Evolutionary conservation across 2,113 vertebrate species (phyloP).

Genomic region (Fregata magnificens): DNA sequence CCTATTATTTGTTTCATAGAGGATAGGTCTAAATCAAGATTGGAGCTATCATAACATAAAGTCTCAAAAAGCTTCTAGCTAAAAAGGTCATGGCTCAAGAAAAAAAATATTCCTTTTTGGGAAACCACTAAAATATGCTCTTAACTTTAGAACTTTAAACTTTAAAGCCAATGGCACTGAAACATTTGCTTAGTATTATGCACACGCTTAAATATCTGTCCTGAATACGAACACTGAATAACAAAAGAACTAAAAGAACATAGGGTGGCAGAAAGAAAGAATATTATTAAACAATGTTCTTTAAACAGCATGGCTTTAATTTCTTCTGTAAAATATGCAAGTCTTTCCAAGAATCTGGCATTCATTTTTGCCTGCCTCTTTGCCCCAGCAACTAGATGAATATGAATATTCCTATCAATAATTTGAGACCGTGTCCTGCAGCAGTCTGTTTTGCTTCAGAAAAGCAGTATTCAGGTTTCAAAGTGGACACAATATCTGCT

Average conservation of each 20-base stretch:
- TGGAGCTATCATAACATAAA: background rate
- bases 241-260: slow-evolving; percentile 31
- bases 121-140: slow-evolving; percentile 45
- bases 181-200: slow-evolving; percentile 55
- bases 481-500: slow-evolving; percentile 24
- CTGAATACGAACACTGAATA: background rate
- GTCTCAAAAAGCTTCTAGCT: background rate
- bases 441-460: slow-evolving; percentile 8
- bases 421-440: background rate
- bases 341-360: slow-evolving; percentile 65
- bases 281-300: slow-evolving; percentile 52
- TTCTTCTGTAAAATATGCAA: slow-evolving; percentile 63
- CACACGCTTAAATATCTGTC: slow-evolving; percentile 15
- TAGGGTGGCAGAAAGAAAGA: slow-evolving; percentile 31
- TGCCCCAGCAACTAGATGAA: slow-evolving; percentile 19
- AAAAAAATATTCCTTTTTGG: background rate
- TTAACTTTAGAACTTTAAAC: slow-evolving; percentile 59
- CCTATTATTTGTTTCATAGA: background rate
- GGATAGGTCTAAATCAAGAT: background rate
- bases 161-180: slow-evolving; percentile 34
- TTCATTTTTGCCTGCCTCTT: slow-evolving; percentile 62
- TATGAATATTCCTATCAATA: slow-evolving; percentile 49
- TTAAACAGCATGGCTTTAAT: slow-evolving; percentile 52
- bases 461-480: slow-evolving; percentile 38
- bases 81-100: background rate